phyloP scores from a whole-genome alignment of 2,888 invertebrate species.

The Leptinotarsa peninsularis region DNA sequence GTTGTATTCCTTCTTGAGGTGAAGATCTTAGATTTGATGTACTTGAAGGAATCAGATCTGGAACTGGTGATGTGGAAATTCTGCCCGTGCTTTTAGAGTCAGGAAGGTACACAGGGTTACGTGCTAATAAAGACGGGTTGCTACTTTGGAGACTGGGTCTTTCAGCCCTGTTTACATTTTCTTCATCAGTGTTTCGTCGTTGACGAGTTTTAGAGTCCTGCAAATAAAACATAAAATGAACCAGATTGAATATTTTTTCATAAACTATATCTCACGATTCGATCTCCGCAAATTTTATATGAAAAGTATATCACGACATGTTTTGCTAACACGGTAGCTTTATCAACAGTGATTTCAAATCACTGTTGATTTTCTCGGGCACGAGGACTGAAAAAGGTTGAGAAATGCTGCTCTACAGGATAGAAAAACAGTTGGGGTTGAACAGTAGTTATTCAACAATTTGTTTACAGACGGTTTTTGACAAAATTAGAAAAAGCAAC shows the following conservation, averaged over 20 bases:
- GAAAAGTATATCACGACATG: too few species aligned
- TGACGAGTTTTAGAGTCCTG: neutral
- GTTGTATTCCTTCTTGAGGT: neutral
- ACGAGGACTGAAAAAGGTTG: too few species aligned
- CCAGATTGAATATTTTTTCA: neutral
- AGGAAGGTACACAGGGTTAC: neutral
- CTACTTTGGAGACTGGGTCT: neutral
- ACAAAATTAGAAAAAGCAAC: too few species aligned
- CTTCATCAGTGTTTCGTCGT: neutral
- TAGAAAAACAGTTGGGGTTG: too few species aligned
- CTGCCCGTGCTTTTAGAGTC: neutral
- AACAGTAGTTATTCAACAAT: too few species aligned
- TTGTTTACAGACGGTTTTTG: too few species aligned
- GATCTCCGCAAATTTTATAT: too few species aligned
- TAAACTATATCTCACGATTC: too few species aligned
- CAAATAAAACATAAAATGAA: neutral
- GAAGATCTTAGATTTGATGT: neutral
- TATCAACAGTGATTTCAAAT: too few species aligned
- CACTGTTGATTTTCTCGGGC: too few species aligned
- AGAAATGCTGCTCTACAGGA: too few species aligned
- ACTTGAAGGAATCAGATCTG: conserved; percentile 5
- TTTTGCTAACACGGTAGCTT: too few species aligned
- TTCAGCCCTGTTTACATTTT: neutral
- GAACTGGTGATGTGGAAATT: neutral
- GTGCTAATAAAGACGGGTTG: neutral